These are phyloP conservation scores for Ammodramus savannarum DNA, from an alignment of 2,113 vertebrate species.

Conservation along the genomic window DNA sequence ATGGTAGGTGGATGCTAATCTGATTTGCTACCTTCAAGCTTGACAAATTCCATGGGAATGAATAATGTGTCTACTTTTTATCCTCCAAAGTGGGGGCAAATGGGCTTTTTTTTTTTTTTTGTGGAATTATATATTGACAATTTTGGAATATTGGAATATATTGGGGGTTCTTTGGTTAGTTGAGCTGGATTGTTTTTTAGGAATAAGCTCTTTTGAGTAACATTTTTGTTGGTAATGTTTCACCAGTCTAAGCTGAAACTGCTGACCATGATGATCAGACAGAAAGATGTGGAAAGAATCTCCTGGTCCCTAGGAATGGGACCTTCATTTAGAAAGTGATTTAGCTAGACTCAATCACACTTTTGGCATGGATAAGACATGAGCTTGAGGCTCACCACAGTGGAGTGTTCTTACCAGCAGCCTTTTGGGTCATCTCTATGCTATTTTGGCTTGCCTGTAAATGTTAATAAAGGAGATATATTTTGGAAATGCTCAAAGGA, in stretches of 20 bases:
- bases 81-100: not conserved
- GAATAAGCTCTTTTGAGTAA: not conserved
- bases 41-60: not conserved
- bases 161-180: rapidly evolving
- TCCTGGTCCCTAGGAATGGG: not conserved
- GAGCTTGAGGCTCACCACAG: not conserved
- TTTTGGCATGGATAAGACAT: not conserved
- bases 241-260: not conserved
- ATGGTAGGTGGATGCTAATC: not conserved
- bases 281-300: not conserved
- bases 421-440: not conserved
- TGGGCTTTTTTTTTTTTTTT: not conserved
- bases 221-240: not conserved
- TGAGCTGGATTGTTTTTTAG: not conserved
- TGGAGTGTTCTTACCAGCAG: not conserved
- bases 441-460: not conserved
- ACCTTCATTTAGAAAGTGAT: not conserved
- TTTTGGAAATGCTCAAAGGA: not conserved
- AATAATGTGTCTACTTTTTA: not conserved
- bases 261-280: not conserved
- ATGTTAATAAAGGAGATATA: not conserved
- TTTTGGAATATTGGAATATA: no score
- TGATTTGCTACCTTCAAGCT: not conserved
- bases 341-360: not conserved
- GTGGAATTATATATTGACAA: not conserved